Evolutionary conservation across 35 echinoderm and acorn worm genomes (phyloP).

Genomic region (Chiridota heheva): DNA sequence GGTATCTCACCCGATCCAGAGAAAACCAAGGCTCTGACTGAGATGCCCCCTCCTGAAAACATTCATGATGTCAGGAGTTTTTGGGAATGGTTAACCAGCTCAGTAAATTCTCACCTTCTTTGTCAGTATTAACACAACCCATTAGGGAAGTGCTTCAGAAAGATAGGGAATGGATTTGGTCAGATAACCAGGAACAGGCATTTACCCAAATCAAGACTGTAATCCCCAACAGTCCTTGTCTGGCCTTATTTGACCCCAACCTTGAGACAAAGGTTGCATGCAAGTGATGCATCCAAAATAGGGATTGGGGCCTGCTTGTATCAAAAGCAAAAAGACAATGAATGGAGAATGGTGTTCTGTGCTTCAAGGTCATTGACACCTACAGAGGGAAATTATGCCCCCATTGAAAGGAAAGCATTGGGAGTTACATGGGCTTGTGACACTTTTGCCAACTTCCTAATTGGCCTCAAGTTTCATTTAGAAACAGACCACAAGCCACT

Average conservation of each 20-base stretch:
- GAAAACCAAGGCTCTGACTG: slow-evolving; percentile 7
- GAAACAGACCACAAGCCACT: slow-evolving; percentile 25
- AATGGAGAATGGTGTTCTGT: slow-evolving; percentile 20
- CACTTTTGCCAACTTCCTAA: slow-evolving; percentile 22
- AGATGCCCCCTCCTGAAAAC: slow-evolving; percentile 14
- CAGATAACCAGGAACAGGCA: slow-evolving; percentile 5
- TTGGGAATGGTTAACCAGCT: slow-evolving; percentile 41
- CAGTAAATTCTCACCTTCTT: slow-evolving; percentile 28
- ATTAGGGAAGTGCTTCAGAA: slow-evolving; percentile 35
- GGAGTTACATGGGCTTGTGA: slow-evolving; percentile 37
- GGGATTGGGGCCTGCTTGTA: slow-evolving; percentile 28
- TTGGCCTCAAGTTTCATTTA: background rate
- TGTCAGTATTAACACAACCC: slow-evolving; percentile 30
- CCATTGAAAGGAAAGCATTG: slow-evolving; percentile 19
- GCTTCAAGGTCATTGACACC: slow-evolving; percentile 8
- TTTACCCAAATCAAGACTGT: slow-evolving; percentile 33
- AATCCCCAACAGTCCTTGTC: background rate
- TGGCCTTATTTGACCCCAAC: slow-evolving; percentile 45
- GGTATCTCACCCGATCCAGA: slow-evolving; percentile 26
- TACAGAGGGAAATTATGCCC: slow-evolving; percentile 18
- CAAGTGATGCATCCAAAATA: slow-evolving; percentile 5
- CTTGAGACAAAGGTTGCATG: slow-evolving; percentile 12
- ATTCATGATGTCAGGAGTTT: background rate
- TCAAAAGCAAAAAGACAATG: background rate
- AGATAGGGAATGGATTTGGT: slow-evolving; percentile 48